phyloP scores from a whole-genome alignment of 2,113 vertebrate genomes.

The Brachionichthys hirsutus region DNA sequence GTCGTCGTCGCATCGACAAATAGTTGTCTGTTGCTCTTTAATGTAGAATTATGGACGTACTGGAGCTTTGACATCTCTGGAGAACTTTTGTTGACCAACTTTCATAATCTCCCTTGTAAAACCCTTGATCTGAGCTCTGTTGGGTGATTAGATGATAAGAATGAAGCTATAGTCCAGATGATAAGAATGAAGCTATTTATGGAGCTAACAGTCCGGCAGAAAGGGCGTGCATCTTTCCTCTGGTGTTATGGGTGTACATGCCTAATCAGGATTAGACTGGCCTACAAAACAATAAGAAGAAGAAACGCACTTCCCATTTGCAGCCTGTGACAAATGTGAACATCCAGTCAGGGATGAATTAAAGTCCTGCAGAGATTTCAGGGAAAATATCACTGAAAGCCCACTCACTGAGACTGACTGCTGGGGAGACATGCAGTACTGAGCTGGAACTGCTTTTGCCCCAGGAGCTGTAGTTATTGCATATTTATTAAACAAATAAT shows the following conservation, averaged over 20 bases:
- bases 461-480: constrained; percentile 56
- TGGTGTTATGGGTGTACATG: constrained; percentile 25
- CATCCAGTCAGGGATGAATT: constrained; percentile 24
- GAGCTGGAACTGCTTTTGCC: constrained; percentile 45
- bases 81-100: constrained; percentile 39
- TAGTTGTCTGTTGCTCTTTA: background rate
- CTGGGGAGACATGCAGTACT: constrained; percentile 22
- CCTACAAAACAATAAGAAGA: constrained; percentile 37
- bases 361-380: constrained; percentile 34
- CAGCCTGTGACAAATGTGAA: constrained; percentile 20
- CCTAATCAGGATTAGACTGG: constrained; percentile 62
- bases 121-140: constrained; percentile 47
- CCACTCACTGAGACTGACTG: constrained; percentile 16
- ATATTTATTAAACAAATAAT: constrained; percentile 75
- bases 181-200: constrained; percentile 53
- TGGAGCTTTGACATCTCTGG: constrained; percentile 41
- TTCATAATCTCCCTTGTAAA: constrained; percentile 57
- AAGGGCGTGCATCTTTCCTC: constrained; percentile 20
- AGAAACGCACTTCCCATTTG: constrained; percentile 3
- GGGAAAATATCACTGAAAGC: constrained; percentile 28
- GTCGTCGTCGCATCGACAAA: no score
- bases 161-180: constrained; percentile 37
- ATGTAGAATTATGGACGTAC: constrained; percentile 28
- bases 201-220: constrained; percentile 15
- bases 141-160: constrained; percentile 54